Base-by-base conservation (phyloP, 2,888 invertebrate species). In the Epicampocera succincta region DNA sequence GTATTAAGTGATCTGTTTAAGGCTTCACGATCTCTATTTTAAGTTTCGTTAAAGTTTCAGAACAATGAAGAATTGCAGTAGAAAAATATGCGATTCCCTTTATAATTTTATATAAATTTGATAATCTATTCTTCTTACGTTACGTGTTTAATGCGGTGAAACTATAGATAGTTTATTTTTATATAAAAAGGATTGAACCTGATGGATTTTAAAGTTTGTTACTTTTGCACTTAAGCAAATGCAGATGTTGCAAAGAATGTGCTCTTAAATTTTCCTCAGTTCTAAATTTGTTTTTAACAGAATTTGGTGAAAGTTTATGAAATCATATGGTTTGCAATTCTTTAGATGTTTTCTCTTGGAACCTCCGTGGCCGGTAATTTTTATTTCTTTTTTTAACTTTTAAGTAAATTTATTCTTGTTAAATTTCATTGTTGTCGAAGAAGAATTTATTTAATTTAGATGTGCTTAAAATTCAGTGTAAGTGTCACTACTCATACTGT, bases 61-160 rank as follows among this genome's bases (percentile, higher is more conserved):
- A 52, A 15, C 15, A 19, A 17, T 46, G 11, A 46, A 50, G 11
- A 21, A 21, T 6, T 15, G 13, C 4, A 3, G 3, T 2, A 56
- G 5, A 29, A 46, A n/a, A 25, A 25, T 13, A 38, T 8, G 19
- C 9, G 61, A 46, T 44, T 65, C 15, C 19, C 50, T 74, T 56
- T 44, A 46, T 15, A 56, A 56, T 65, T 74, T 56, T 56, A 56
- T 56, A 65, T 74, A 65, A 74, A 56, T 56, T 63, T 56, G 56
- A 56, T 54, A 73, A 65, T 73, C 73, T 54, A 38, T 46, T 65
- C 56, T 52, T 63, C 56, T 54, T 38, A 54, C 21, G 29, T 25
- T 65, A 74, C 54, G 46, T 74, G 63, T 74, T 65, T 38, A 38
- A 46, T 65, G 65, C 48, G 54, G 29, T 25, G 13, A 40, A 21